phyloP scores from a whole-genome alignment of 1,140 invertebrate species.

The Orchesella cincta region DNA sequence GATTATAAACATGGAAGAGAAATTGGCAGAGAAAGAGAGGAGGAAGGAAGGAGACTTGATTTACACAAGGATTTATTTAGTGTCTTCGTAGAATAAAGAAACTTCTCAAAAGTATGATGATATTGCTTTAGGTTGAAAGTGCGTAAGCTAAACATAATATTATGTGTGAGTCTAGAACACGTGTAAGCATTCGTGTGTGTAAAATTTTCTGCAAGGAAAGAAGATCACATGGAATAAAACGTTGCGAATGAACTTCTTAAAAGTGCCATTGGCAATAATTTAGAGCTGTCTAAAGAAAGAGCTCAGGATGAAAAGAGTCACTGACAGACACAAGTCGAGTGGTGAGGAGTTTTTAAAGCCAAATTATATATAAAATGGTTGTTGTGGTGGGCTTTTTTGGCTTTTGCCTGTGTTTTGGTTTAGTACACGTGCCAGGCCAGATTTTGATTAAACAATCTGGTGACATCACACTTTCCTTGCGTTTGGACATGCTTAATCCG shows the following conservation, averaged over 20 bases:
- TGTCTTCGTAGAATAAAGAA: too few species aligned
- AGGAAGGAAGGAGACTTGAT: neutral
- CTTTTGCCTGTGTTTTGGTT: neutral
- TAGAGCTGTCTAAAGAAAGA: neutral
- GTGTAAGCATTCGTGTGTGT: too few species aligned
- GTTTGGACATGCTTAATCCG: slow-evolving; percentile 25
- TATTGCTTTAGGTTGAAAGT: neutral
- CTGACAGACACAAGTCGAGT: slow-evolving; percentile 11
- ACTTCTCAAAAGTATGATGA: too few species aligned
- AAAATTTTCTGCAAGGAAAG: neutral
- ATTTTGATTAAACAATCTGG: slow-evolving; percentile 14
- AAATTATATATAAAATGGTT: neutral
- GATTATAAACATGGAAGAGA: neutral
- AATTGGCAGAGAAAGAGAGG: neutral
- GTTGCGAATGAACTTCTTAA: neutral
- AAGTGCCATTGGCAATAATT: neutral
- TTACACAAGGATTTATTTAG: too few species aligned
- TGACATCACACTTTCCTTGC: slow-evolving; percentile 26
- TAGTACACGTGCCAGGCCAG: slow-evolving; percentile 26
- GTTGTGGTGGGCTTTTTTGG: neutral
- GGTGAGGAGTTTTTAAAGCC: neutral
- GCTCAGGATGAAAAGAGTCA: neutral
- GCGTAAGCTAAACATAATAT: neutral
- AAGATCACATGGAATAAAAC: neutral
- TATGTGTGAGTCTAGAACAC: too few species aligned